Percentiles rank a stretch among this genome's conserved stretches.
phyloP scores from a whole-genome alignment of 2,797 vertebrate genomes.

The Sebastes itinus region DNA sequence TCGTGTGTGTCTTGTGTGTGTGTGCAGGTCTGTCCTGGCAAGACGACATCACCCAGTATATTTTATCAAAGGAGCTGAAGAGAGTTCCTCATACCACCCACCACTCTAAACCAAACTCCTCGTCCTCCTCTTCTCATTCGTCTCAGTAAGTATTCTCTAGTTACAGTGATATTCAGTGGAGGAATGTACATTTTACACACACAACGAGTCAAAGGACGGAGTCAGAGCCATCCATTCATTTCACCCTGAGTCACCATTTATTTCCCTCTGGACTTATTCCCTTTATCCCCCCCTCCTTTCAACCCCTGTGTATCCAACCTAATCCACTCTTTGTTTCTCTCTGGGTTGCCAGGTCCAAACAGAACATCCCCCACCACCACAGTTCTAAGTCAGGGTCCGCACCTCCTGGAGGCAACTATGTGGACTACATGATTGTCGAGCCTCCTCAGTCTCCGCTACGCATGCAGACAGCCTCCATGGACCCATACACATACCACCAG shows the following conservation, averaged over 20 bases:
- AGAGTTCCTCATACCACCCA: slow-evolving; percentile 87
- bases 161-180: neutral
- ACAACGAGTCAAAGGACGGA: neutral
- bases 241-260: neutral
- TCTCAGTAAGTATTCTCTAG: slow-evolving; percentile 66
- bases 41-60: slow-evolving; percentile 93
- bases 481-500: slow-evolving; percentile 91
- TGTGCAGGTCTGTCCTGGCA: slow-evolving; percentile 93
- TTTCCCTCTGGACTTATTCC: neutral
- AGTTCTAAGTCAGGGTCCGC: slow-evolving; percentile 62
- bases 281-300: neutral
- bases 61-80: slow-evolving; percentile 95
- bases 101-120: slow-evolving; percentile 55
- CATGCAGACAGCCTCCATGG: slow-evolving; percentile 85
- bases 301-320: neutral
- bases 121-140: slow-evolving; percentile 51
- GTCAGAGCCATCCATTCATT: neutral
- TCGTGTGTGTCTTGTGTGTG: neutral
- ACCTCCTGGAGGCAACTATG: slow-evolving; percentile 81
- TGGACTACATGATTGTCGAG: slow-evolving; percentile 89
- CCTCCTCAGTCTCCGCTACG: slow-evolving; percentile 79
- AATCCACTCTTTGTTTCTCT: neutral
- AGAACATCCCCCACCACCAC: slow-evolving; percentile 56
- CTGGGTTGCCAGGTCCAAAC: slow-evolving; percentile 70
- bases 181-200: neutral